A percentile compares a stretch with the other conserved stretches of the same genome.
These are phyloP conservation scores for Porites rus DNA, from an alignment of 92 coral and sea anemone species.

Conservation along the genomic window DNA sequence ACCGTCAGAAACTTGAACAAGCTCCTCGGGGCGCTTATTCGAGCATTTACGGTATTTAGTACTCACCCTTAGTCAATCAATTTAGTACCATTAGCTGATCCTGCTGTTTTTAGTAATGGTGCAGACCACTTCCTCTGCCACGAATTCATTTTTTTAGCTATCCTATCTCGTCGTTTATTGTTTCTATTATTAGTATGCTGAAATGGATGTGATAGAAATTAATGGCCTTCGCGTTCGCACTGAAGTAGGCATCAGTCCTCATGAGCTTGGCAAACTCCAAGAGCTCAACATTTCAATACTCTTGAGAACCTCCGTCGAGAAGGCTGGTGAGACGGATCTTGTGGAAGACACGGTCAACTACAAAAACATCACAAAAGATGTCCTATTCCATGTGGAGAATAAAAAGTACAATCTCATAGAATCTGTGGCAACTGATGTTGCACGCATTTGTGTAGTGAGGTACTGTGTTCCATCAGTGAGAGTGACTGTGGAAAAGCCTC, in stretches of 20 bases:
- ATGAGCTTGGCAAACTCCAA: slow-evolving; percentile 69
- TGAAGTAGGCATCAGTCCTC: slow-evolving; percentile 73
- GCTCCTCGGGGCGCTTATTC: too few species aligned
- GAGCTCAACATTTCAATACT: slow-evolving; percentile 64
- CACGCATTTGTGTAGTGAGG: slow-evolving; percentile 73
- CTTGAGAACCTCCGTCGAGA: slow-evolving; percentile 33
- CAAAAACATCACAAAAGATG: slow-evolving; percentile 60
- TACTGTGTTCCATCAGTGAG: slow-evolving; percentile 60
- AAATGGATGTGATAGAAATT: slow-evolving; percentile 67
- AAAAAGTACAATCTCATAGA: slow-evolving; percentile 76
- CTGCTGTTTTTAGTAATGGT: too few species aligned
- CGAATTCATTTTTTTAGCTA: too few species aligned
- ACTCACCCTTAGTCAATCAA: too few species aligned
- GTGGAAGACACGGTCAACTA: slow-evolving; percentile 66
- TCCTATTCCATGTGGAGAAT: slow-evolving; percentile 69
- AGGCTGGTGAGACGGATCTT: slow-evolving; percentile 70
- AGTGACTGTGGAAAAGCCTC: slow-evolving; percentile 70
- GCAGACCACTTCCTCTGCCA: too few species aligned
- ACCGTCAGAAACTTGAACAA: too few species aligned
- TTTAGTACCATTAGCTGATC: too few species aligned
- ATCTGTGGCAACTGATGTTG: slow-evolving; percentile 80
- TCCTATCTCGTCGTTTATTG: too few species aligned
- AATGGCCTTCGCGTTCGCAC: slow-evolving; percentile 68
- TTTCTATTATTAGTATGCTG: neutral
- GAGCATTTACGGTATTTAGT: too few species aligned